Base-by-base conservation (phyloP, 2,113 vertebrate species). In the Plecotus auritus region DNA sequence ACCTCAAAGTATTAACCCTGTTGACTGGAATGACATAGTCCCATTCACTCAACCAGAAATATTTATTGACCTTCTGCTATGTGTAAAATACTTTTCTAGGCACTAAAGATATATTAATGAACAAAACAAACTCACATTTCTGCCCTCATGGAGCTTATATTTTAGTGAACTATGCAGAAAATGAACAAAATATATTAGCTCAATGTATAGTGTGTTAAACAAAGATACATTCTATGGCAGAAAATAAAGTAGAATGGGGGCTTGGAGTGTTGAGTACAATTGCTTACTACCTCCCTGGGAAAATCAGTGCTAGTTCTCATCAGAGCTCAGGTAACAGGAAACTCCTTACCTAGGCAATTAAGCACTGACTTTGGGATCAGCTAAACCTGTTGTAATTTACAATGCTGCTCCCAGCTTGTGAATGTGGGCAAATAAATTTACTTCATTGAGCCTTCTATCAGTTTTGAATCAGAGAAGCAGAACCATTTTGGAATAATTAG, bases 371-470 rank as follows among this genome's bases (percentile, higher is more conserved):
- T 85, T 76, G 51, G 54, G 70, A 37, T 88, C 51, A 95, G 17
- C 76, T 91, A 72, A 64, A 92, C 35, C 8, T 88, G 83, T 88
- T 90, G 86, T 78, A 67, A 92, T 90, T 90, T 82, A 54, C 20
- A 90, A 40, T 18, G 67, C 72, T 88, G 40, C 30, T 77, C 32
- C 22, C 32, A 92, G 35, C 16, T 95, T 95, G 72, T 67, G 72
- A 85, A 42, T 22, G 66, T 95, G 51, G 82, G 35, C 56, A 87
- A 93, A 59, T 92, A 70, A 90, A 92, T 83, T 90, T 88, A 90
- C 70, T 78, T 85, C 54, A 56, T 54, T 81, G 85, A 86, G 10
- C 16, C 76, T 87, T 82, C 9, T 73, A 82, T 95, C 45, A 74
- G 35, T 78, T 76, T 90, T 92, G 28, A 86, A 73, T 90, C 47